These are phyloP conservation scores for Coleophora flavipennella DNA, from an alignment of 2,888 invertebrate genomes.

Conservation along the genomic window DNA sequence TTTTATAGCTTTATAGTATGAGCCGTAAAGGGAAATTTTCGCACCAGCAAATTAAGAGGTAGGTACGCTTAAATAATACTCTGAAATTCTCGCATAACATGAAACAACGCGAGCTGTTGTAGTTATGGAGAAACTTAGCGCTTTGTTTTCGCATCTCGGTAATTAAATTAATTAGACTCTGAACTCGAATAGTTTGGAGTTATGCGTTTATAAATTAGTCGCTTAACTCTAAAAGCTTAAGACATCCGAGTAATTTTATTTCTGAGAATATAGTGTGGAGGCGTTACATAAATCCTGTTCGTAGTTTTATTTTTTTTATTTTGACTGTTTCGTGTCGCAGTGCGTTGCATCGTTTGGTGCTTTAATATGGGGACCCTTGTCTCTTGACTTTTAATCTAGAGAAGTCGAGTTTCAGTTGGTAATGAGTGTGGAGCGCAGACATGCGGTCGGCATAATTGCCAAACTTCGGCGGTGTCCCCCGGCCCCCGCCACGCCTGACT, in stretches of 20 bases:
- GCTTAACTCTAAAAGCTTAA: constrained; percentile 22
- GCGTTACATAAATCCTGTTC: too few species aligned
- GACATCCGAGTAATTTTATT: constrained; percentile 29
- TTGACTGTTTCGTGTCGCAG: background rate
- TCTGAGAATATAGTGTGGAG: background rate
- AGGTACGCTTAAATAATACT: too few species aligned
- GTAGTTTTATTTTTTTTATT: too few species aligned
- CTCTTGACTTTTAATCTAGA: constrained; percentile 64
- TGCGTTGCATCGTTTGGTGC: constrained; percentile 22
- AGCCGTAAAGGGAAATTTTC: too few species aligned
- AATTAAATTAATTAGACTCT: constrained; percentile 18
- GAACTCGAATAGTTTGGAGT: constrained; percentile 14
- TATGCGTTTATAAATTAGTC: constrained; percentile 8
- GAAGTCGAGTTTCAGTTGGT: constrained; percentile 60
- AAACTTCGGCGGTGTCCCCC: constrained; percentile 59
- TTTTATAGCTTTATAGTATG: too few species aligned
- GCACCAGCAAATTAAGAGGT: too few species aligned
- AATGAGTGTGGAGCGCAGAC: constrained; percentile 69
- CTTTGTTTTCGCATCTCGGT: constrained; percentile 24
- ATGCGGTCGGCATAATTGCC: constrained; percentile 72
- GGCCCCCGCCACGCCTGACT: constrained; percentile 44
- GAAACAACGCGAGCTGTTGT: too few species aligned
- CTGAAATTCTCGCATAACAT: too few species aligned
- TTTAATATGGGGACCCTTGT: constrained; percentile 34
- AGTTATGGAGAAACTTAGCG: constrained; percentile 23